Conservation (phyloP, 1,140 invertebrate species). For the Drosophila repletoides region DNA sequence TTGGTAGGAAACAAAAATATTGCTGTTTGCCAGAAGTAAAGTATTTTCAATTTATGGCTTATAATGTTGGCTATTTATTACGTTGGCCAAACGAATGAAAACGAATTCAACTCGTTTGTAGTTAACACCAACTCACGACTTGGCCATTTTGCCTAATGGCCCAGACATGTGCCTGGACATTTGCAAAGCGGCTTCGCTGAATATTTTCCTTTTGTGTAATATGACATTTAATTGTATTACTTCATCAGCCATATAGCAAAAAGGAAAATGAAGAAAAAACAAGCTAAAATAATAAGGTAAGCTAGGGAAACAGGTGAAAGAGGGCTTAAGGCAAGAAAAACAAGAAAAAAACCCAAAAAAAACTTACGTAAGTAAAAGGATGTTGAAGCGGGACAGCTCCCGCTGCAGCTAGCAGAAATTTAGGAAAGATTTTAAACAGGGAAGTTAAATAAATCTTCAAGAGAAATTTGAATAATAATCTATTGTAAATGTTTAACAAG, state of each 20-base stretch:
- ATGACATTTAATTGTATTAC: constrained; percentile 51
- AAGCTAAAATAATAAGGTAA: constrained; percentile 5
- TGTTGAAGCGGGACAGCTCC: too few relatives aligned
- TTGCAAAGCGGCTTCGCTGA: constrained; percentile 6
- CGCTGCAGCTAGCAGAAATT: neutral
- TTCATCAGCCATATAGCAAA: constrained; percentile 23
- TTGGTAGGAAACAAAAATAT: neutral
- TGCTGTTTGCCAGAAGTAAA: neutral
- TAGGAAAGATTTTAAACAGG: neutral
- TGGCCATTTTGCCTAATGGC: constrained; percentile 63
- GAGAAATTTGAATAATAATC: neutral
- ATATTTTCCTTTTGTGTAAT: constrained; percentile 39
- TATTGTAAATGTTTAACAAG: neutral
- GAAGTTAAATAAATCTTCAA: neutral
- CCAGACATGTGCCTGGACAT: constrained; percentile 43
- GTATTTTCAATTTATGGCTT: constrained; percentile 23
- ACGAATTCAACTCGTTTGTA: constrained; percentile 51
- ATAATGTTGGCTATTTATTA: constrained; percentile 42
- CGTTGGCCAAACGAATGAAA: constrained; percentile 51
- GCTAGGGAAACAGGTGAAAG: neutral
- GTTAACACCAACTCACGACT: constrained; percentile 68
- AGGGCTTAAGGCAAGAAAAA: neutral
- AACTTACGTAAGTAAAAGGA: neutral
- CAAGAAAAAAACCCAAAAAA: neutral
- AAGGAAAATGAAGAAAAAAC: neutral